Evolutionary conservation across 1,140 invertebrate species (phyloP), one percentile per base, ranked within the genome.

Genomic region (Alviniconcha marisindica): DNA sequence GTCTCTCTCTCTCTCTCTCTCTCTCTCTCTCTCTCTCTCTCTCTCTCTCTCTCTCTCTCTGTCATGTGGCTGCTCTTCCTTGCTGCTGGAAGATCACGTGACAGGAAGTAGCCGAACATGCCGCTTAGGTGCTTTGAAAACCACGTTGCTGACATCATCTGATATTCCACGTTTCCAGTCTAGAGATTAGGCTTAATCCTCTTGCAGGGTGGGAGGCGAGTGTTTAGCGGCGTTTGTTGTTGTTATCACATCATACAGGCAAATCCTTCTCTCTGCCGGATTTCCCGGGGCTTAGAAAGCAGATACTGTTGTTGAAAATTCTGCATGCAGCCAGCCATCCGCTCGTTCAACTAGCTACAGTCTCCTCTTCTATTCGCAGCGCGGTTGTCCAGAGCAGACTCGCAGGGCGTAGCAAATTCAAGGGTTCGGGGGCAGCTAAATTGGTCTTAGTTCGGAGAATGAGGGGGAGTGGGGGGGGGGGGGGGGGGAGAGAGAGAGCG

Each of bases 201-300:
- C 33, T 33, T 21, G 1, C 69, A 71, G 69, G 38, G 38, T 40
- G 69, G 69, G 56, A 28, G 56, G 56, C 18, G 56, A 28, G 56
- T 21, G 56, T 21, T 21, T 21, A 60, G 69, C 24, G 69, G 69
- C 69, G 36, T 38, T 71, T 40, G 69, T 71, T 71, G 69, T 71
- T 71, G 69, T 71, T 71, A 71, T 71, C 69, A 71, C 69, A 71
- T 71, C 69, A 38, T 40, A 71, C 69, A 71, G 69, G 33, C 69
- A 71, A 71, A 71, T 33, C 69, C 36, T 14, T 31, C 33, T 69
- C 63, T 69, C 31, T 33, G 3, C 63, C 63, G 21, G 5, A 33
- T 12, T 28, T 28, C 69, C 14, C 36, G 38, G 15, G 21, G 3
- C 69, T 71, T 71, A 71, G 36, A 2, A 71, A 40, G 7, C 36